phyloP scores from a whole-genome alignment of 2,113 vertebrate genomes.

The Brachyhypopomus occidentalis region DNA sequence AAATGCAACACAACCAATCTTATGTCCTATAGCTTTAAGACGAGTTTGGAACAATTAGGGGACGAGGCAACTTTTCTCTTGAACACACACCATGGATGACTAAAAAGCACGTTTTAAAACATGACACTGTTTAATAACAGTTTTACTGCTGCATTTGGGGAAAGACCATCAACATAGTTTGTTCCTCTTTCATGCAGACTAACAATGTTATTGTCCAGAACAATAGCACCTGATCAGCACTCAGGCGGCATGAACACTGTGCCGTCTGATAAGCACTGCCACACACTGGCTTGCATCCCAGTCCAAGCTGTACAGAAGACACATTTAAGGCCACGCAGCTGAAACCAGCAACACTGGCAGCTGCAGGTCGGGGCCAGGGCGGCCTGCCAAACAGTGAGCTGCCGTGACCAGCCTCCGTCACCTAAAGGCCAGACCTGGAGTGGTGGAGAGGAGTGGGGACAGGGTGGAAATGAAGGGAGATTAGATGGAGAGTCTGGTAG shows the following conservation, averaged over 20 bases:
- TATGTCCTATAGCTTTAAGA: conserved; percentile 18
- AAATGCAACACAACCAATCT: background rate
- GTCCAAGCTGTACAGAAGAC: conserved; percentile 32
- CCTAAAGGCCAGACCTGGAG: conserved; percentile 36
- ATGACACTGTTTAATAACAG: conserved; percentile 7
- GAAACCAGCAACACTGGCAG: conserved; percentile 55
- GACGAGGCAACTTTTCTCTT: background rate
- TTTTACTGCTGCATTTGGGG: conserved; percentile 2
- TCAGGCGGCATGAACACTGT: conserved; percentile 41
- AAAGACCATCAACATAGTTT: background rate
- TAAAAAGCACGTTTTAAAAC: background rate
- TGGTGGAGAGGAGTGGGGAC: conserved; percentile 36
- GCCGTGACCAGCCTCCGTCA: conserved; percentile 17
- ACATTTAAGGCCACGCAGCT: conserved; percentile 55
- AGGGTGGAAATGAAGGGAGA: conserved; percentile 46
- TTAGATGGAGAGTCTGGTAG: conserved; percentile 38
- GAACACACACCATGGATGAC: conserved; percentile 6
- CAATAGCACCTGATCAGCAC: conserved; percentile 50
- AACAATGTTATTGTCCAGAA: conserved; percentile 32
- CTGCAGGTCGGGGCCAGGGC: conserved; percentile 37
- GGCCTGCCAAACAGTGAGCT: conserved; percentile 36
- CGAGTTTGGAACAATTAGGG: background rate
- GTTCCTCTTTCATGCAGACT: conserved; percentile 22
- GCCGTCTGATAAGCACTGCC: conserved; percentile 46
- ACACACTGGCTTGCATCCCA: conserved; percentile 19